These are phyloP conservation scores for Idris sp. DNA, from an alignment of 1,140 invertebrate species.

Conservation along the genomic window DNA sequence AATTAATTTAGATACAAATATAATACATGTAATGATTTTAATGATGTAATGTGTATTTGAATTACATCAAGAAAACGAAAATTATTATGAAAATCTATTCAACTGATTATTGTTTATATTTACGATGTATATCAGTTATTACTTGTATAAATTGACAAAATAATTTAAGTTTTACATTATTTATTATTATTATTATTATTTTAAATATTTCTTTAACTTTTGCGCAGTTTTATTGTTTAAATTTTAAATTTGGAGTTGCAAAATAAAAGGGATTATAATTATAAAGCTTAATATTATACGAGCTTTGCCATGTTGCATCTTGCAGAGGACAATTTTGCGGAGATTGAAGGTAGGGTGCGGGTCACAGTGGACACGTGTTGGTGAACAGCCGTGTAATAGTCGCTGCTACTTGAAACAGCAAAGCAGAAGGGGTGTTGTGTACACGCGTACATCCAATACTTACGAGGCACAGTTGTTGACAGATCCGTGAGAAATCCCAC, in stretches of 20 bases:
- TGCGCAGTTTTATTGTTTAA: neutral
- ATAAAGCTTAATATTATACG: conserved; percentile 26
- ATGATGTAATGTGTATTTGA: no score
- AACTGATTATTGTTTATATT: no score
- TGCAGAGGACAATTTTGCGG: conserved; percentile 58
- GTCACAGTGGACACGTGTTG: conserved; percentile 45
- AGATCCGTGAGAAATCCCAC: neutral
- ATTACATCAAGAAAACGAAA: no score
- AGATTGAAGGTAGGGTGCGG: conserved; percentile 43
- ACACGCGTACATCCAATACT: neutral
- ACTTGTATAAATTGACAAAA: no score
- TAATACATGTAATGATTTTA: no score
- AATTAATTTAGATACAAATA: no score
- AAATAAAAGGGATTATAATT: conserved; percentile 8
- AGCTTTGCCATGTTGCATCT: conserved; percentile 18
- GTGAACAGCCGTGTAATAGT: conserved; percentile 42
- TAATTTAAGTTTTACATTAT: no score
- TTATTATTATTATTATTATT: no score
- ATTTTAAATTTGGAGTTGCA: neutral
- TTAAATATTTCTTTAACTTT: no score
- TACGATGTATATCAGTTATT: no score
- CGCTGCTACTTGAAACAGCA: conserved; percentile 1
- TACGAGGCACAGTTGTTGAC: neutral
- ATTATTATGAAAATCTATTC: no score
- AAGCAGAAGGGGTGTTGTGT: neutral